Evolutionary conservation across 2,888 invertebrate genomes (phyloP), one percentile per base, ranked within the genome.

Genomic region (Leptinotarsa juncta): DNA sequence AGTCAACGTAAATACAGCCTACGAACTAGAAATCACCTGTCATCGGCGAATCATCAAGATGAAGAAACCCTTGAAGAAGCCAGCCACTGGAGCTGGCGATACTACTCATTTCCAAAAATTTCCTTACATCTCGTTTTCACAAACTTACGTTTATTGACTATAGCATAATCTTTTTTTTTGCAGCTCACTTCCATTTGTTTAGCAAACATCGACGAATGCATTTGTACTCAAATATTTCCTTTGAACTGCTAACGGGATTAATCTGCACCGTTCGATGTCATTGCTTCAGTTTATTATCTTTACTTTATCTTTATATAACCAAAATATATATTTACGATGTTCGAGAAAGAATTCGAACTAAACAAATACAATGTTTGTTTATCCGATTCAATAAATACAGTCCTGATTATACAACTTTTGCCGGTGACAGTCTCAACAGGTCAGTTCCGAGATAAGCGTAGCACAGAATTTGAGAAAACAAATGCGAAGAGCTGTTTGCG

Each of bases 351-450:
- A 68, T 68, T 68, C 53, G 50, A 55, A 68, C 53, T 55, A 53
- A 68, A 55, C 68, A 68, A 68, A 68, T 68, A 68, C 32, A 68
- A 68, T 16, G 23, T 53, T 53, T 51, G 67, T 51, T 67, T 67
- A 67, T 67, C 53, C 42, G 55, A 42, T 68, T 68, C 42, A 55
- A 68, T 53, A 65, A 75, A 60, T 67, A 57, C 66, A 42, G 49
- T 72, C 57, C 68, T 69, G 57, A 69, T 65, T 53, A 71, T 65
- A 75, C 48, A 75, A 65, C 68, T 69, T 75, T 71, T 72, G 65
- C 50, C 51, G 49, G 71, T 65, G 67, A 75, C 65, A 75, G 48
- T 65, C 26, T 66, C 51, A 70, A 55, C 69, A 53, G 73, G 73
- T 70, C 73, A 70, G 62, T 32, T 32, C 18, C 67, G 62, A 62